Base-by-base conservation (phyloP, 2,113 vertebrate species). In the Hemichromis elongatus region DNA sequence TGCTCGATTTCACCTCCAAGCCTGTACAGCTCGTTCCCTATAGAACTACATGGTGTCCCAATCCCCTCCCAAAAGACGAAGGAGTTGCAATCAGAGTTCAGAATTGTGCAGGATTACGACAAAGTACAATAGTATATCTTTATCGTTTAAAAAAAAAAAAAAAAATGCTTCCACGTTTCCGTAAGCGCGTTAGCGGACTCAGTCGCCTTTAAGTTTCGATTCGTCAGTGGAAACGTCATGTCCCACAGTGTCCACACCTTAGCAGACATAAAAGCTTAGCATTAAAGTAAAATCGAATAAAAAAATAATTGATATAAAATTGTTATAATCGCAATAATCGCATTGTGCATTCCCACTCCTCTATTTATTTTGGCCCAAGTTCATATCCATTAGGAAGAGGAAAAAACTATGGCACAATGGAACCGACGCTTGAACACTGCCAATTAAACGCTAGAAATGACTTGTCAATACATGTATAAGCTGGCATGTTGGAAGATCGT, bases 91-190 rank as follows among this genome's bases (percentile, higher is more conserved):
- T 21, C 11, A 21, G 61, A 40, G 19, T 40, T 40, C 0, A 66
- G 19, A 66, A 8, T 37, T 66, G 35, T 11, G 19, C 13, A 66
- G 5, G 40, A 40, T 40, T 66, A 0, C 13, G 33, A 40, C 19
- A 21, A 21, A 40, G 33, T 66, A 66, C 35, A 21, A 14, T 21
- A 66, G 33, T 37, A 37, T 21, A 10, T 8, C 59, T 66, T 63
- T 37, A 13, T 63, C 30, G 35, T 18, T 0, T 7, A 0, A 30
- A 57, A 35, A 18, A 18, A 35, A 5, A 2, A 0, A 30, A 57
- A 35, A 18, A 18, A 35, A 5, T 63, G 59, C 4, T 33, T 63
- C 33, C 59, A 21, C 4, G 35, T 21, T 66, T 40, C 61, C 19
- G 11, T 1, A 40, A 3, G 19, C 33, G 61, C 59, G 10, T n/a